Base-by-base conservation (phyloP, 2,113 vertebrate genomes). In the Acanthochromis polyacanthus region DNA sequence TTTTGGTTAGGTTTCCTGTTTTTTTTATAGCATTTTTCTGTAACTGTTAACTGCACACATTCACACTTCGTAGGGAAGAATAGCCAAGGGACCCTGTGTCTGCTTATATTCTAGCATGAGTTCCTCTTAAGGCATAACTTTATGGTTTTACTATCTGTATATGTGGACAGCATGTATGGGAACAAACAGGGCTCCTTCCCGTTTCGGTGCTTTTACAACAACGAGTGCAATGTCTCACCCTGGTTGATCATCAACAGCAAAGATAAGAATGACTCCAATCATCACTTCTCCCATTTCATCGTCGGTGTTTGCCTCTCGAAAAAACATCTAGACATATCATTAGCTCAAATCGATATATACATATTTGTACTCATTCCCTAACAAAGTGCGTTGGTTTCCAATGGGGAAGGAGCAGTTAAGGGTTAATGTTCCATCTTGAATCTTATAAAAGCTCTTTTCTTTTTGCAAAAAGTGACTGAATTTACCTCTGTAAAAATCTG, bases 211-310 rank as follows among this genome's bases (percentile, higher is more conserved):
- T 63, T 90, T 90, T 87, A 86, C 38, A 73, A 10, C 66, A 4
- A 0, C 32, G 10, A n/a, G 12, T 59, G 6, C 45, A 19, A 53
- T 30, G 58, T n/a, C 45, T 36, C n/a, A 55, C 50, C 36, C 75
- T 45, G 69, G 87, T 86, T 82, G 61, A 90, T 91, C 72, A 90
- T 91, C 52, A 67, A 86, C 85, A 57, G 48, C n/a, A 1, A 11
- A 63, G 82, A 89, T 84, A 86, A 77, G 72, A 60, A 58, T 14
- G 32, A 5, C n/a, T 2, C 0, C 0, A 1, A 32, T 79, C 55
- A 61, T 64, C 30, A 7, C 1, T 70, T 66, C 11, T 43, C 10
- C 20, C 9, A 17, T 30, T 15, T 25, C 23, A 4, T 19, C 8
- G 0, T 6, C 4, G 22, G 63, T 11, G 28, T 23, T 10, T 10